Evolutionary conservation across 64 coral and sea anemone species (phyloP).

Genomic region (Montipora capricornis): DNA sequence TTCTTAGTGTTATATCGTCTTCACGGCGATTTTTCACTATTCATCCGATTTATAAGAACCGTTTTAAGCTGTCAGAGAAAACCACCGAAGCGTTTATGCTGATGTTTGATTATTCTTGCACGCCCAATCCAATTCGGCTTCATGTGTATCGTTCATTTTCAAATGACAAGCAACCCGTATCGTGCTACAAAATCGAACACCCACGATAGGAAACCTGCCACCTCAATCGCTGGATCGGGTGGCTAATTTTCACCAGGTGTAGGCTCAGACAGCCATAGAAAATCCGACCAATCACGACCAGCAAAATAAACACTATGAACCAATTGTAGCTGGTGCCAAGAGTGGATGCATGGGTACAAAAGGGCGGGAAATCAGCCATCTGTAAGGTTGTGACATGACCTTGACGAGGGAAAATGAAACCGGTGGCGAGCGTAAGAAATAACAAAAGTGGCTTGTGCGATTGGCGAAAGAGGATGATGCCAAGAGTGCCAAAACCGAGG

Average conservation of each 20-base stretch:
- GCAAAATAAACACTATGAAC: neutral
- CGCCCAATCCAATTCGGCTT: too few species aligned
- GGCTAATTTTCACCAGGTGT: neutral
- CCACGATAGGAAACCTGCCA: too few species aligned
- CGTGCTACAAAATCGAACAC: too few species aligned
- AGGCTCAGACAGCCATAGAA: neutral
- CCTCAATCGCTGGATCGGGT: neutral
- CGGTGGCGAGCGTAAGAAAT: neutral
- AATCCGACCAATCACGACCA: neutral
- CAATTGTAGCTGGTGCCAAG: neutral
- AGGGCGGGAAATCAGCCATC: neutral
- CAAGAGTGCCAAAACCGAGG: neutral
- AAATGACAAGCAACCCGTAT: too few species aligned
- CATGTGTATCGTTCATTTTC: too few species aligned
- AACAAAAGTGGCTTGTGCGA: neutral
- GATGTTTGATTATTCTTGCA: too few species aligned
- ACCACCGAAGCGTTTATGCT: too few species aligned
- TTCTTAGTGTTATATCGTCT: too few species aligned
- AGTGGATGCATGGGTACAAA: neutral
- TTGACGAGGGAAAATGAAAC: neutral
- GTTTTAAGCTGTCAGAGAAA: too few species aligned
- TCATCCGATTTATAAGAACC: too few species aligned
- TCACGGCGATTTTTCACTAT: too few species aligned
- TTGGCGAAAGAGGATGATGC: neutral
- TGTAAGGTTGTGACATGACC: neutral